phyloP scores from a whole-genome alignment of 2,888 invertebrate species.

The Prionchulus punctatus region DNA sequence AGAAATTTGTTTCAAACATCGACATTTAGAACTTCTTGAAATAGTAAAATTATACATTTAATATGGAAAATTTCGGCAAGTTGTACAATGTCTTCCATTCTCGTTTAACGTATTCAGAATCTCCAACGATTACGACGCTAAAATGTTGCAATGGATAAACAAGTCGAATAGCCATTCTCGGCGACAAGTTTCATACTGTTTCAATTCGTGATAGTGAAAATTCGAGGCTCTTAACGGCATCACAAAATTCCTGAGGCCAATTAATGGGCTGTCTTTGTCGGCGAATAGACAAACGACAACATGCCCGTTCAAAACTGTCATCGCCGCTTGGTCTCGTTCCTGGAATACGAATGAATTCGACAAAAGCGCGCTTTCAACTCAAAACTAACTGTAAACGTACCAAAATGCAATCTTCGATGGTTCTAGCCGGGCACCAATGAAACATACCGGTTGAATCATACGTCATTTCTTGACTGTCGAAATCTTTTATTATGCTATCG shows the following conservation, averaged over 20 bases:
- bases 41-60: slow-evolving; percentile 51
- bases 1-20: too few species aligned
- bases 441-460: slow-evolving; percentile 99
- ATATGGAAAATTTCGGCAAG: slow-evolving; percentile 95
- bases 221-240: slow-evolving; percentile 98
- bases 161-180: too few species aligned
- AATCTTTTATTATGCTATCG: not conserved
- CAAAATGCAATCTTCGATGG: slow-evolving; percentile 90
- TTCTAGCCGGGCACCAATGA: slow-evolving; percentile 95
- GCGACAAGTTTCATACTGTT: too few species aligned
- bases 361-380: too few species aligned
- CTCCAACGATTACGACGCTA: slow-evolving; percentile 98
- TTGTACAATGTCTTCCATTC: slow-evolving; percentile 99
- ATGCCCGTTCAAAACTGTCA: slow-evolving; percentile 95
- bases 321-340: slow-evolving; percentile 97
- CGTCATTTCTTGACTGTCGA: slow-evolving; percentile 28
- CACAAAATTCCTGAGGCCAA: slow-evolving; percentile 91
- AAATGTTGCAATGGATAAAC: too few species aligned
- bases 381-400: too few species aligned
- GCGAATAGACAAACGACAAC: slow-evolving; percentile 98
- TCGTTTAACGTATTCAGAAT: slow-evolving; percentile 82
- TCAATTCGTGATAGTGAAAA: slow-evolving; percentile 98
- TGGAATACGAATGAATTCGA: slow-evolving; percentile 40
- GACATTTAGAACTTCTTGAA: not conserved
- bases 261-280: slow-evolving; percentile 93